phyloP scores from a whole-genome alignment of 2,113 vertebrate species.

The Ursus arctos region DNA sequence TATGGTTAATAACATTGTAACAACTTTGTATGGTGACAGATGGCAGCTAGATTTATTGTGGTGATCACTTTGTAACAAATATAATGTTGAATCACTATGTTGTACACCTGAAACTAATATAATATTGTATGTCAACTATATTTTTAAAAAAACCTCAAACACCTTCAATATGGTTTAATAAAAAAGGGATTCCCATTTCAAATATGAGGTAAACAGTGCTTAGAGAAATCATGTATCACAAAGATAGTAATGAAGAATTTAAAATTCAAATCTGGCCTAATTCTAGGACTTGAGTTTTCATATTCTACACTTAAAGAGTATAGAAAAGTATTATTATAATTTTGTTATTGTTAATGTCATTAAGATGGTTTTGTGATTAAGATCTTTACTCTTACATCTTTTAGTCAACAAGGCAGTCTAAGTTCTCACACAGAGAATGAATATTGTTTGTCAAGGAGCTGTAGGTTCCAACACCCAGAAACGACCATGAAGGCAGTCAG shows the following conservation, averaged over 20 bases:
- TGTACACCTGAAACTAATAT: background rate
- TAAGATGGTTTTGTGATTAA: background rate
- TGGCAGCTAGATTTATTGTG: background rate
- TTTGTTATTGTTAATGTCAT: background rate
- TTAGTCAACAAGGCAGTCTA: background rate
- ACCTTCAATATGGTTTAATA: background rate
- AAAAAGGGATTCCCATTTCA: constrained; percentile 1
- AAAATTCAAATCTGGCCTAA: background rate
- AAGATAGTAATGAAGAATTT: background rate
- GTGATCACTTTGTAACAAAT: background rate
- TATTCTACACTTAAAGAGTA: background rate
- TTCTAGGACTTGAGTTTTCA: background rate
- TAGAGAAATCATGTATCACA: background rate
- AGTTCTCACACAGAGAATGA: background rate
- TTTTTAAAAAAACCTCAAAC: background rate
- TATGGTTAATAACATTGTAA: background rate
- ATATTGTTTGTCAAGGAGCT: background rate
- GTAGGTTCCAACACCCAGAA: background rate
- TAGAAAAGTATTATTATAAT: background rate
- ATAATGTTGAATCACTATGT: background rate
- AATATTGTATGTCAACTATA: background rate
- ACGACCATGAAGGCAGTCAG: background rate
- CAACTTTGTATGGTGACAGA: background rate
- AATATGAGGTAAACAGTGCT: background rate
- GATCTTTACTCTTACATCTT: background rate